Percentiles rank a stretch among this genome's conserved stretches.
phyloP scores from a whole-genome alignment of 2,888 invertebrate species.

The Limnephilus auricula region DNA sequence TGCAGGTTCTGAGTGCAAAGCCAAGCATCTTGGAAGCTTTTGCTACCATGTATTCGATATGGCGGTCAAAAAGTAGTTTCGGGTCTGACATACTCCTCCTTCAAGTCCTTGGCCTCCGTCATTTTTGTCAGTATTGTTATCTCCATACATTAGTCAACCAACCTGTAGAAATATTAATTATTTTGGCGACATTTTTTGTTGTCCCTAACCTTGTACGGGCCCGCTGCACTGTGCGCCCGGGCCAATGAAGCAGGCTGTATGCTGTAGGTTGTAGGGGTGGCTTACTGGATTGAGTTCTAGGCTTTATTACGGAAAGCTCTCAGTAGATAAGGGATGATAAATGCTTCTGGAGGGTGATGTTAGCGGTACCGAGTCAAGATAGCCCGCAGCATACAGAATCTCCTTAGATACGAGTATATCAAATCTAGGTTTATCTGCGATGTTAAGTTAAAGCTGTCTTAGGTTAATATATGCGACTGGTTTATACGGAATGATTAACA shows the following conservation, averaged over 20 bases:
- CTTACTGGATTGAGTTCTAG: neutral
- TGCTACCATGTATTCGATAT: no score
- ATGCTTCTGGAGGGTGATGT: neutral
- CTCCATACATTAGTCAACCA: no score
- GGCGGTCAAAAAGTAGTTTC: no score
- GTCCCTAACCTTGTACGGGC: no score
- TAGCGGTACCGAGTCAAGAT: neutral
- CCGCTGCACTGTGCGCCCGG: neutral
- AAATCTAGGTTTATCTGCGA: neutral
- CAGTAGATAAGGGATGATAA: neutral
- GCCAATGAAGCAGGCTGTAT: neutral
- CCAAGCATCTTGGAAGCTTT: no score
- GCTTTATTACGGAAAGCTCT: constrained; percentile 2
- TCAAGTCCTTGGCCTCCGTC: no score
- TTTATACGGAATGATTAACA: neutral
- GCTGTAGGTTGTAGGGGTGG: neutral
- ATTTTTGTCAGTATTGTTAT: no score
- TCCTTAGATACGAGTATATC: neutral
- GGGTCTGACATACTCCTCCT: no score
- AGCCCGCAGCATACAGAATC: neutral
- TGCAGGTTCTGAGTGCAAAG: no score
- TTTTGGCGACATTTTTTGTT: no score
- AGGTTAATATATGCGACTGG: neutral
- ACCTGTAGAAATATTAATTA: no score
- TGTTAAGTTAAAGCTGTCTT: neutral